Conservation (phyloP, 2,113 vertebrate genomes). For the Entosphenus tridentatus region DNA sequence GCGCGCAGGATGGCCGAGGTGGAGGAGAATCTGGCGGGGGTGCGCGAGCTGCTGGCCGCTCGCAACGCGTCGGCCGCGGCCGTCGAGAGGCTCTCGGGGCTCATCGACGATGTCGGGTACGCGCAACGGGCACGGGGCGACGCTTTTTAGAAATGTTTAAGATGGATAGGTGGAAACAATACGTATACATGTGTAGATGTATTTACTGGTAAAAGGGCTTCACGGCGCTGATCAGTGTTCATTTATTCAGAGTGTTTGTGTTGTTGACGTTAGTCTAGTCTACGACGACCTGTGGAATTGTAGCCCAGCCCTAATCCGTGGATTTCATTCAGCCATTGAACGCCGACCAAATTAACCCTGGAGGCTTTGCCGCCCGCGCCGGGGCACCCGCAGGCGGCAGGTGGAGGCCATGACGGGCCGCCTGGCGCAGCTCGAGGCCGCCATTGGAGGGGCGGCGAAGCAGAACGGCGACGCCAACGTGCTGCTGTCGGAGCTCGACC, state of each 20-base stretch:
- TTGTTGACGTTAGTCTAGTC: not conserved
- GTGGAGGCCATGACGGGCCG: slow-evolving; percentile 37
- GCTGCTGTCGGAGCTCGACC: slow-evolving; percentile 28
- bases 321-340: no score
- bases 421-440: slow-evolving; percentile 37
- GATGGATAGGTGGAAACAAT: no score
- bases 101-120: slow-evolving; percentile 70
- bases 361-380: slow-evolving; percentile 13
- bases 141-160: no score
- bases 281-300: no score
- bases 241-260: not conserved
- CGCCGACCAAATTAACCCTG: slow-evolving; percentile 7
- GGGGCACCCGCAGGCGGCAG: slow-evolving; percentile 35
- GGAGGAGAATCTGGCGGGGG: slow-evolving; percentile 40
- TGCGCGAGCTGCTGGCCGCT: slow-evolving; percentile 31
- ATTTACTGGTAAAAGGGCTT: no score
- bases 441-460: slow-evolving; percentile 23
- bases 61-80: slow-evolving; percentile 60
- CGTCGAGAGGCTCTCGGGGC: slow-evolving; percentile 46
- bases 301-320: no score
- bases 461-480: slow-evolving; percentile 26
- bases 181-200: no score
- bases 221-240: no score
- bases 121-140: slow-evolving; percentile 13
- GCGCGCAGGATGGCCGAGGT: slow-evolving; percentile 33